phyloP scores from a whole-genome alignment of 2,113 vertebrate species.

The Dendropsophus ebraccatus region DNA sequence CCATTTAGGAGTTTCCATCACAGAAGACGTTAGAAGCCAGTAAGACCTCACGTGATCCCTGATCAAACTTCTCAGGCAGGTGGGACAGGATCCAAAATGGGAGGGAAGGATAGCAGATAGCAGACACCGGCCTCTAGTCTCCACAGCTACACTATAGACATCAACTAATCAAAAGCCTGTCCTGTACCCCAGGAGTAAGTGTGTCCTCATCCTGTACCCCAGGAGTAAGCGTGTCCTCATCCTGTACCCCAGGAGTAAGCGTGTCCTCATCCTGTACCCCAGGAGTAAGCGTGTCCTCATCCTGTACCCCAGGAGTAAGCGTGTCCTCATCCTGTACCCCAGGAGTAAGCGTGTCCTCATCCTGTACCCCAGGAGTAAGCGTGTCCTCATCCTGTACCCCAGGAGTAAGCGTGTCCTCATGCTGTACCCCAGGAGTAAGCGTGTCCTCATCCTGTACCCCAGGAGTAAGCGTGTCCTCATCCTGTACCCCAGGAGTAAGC shows the following conservation, averaged over 20 bases:
- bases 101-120: background rate
- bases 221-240: background rate
- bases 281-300: background rate
- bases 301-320: background rate
- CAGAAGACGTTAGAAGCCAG: background rate
- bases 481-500: too few relatives aligned
- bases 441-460: too few relatives aligned
- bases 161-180: too few relatives aligned
- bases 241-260: background rate
- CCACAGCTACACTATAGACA: background rate
- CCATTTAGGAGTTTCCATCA: background rate
- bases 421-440: too few relatives aligned
- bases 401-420: too few relatives aligned
- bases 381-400: too few relatives aligned
- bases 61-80: background rate
- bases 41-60: background rate
- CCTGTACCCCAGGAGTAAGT: background rate
- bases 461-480: too few relatives aligned
- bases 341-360: too few relatives aligned
- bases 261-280: background rate
- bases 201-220: background rate
- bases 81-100: background rate
- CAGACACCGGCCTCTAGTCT: background rate
- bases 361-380: too few relatives aligned
- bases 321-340: background rate